A percentile compares a stretch with the other conserved stretches of the same genome.
Evolutionary conservation across 1,140 invertebrate genomes (phyloP).

Genomic region (Microplitis demolitor): DNA sequence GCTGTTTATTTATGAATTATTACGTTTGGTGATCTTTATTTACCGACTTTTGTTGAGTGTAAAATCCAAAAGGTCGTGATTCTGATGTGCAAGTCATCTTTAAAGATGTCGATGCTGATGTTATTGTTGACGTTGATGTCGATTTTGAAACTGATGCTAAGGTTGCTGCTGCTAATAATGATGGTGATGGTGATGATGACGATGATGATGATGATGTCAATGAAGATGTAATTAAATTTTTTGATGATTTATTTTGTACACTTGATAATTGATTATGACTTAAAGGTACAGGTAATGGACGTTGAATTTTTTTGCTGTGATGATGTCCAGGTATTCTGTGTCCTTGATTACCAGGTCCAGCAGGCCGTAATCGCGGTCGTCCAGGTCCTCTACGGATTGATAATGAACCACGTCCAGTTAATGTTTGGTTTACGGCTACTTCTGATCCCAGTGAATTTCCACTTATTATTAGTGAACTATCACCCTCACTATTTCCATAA

Average conservation of each 20-base stretch:
- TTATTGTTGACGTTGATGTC: constrained; percentile 19
- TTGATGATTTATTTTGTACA: constrained; percentile 35
- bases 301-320: constrained; percentile 44
- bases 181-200: no score
- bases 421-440: constrained; percentile 44
- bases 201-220: no score
- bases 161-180: constrained; percentile 2
- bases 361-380: constrained; percentile 71
- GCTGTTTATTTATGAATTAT: not conserved
- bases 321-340: constrained; percentile 59
- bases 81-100: constrained; percentile 15
- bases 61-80: constrained; percentile 57
- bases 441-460: constrained; percentile 33
- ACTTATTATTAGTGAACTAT: not conserved
- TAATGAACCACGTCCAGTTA: constrained; percentile 61
- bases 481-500: not conserved
- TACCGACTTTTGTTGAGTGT: constrained; percentile 48
- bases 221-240: no score
- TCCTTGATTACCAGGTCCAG: constrained; percentile 67
- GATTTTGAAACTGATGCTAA: constrained; percentile 18
- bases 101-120: constrained; percentile 19
- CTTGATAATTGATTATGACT: constrained; percentile 44
- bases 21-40: not conserved
- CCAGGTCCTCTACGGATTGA: constrained; percentile 71
- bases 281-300: constrained; percentile 56